Evolutionary conservation across 2,113 vertebrate genomes (phyloP).

Genomic region (Abramis brama): DNA sequence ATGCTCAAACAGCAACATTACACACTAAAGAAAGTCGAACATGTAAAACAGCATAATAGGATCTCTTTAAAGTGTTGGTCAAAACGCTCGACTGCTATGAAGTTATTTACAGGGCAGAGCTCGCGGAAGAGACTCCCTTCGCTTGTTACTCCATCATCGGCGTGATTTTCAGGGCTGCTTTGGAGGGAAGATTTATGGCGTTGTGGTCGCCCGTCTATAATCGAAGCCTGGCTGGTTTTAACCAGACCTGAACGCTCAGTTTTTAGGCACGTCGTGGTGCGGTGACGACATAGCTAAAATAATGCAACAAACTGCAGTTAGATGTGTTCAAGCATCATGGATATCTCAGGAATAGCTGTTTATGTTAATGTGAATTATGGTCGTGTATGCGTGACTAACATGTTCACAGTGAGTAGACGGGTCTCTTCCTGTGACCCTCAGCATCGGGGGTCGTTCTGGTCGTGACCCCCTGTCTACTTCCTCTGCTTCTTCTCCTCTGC

Average conservation of each 20-base stretch:
- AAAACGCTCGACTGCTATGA: not conserved
- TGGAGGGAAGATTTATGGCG: not conserved
- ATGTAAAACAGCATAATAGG: too few relatives aligned
- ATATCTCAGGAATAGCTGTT: not conserved
- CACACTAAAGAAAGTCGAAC: too few relatives aligned
- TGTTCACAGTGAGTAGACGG: not conserved
- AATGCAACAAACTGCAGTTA: not conserved
- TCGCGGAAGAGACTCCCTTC: not conserved
- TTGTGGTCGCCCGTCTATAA: constrained; percentile 7
- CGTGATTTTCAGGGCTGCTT: not conserved
- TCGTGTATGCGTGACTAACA: not conserved
- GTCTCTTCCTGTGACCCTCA: constrained; percentile 41
- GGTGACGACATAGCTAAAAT: not conserved
- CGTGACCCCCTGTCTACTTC: constrained; percentile 15
- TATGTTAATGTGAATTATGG: constrained; percentile 8
- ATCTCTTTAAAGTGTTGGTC: not conserved
- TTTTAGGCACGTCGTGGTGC: not conserved
- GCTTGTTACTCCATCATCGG: constrained; percentile 24
- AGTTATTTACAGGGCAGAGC: constrained; percentile 28
- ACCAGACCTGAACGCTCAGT: not conserved
- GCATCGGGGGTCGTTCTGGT: not conserved
- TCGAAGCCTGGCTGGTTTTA: constrained; percentile 12
- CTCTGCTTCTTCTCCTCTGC: constrained; percentile 36
- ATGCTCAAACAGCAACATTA: too few relatives aligned
- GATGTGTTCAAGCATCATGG: not conserved